Base-by-base conservation (phyloP, 2,888 invertebrate species). In the Ephialtes manifestator region DNA sequence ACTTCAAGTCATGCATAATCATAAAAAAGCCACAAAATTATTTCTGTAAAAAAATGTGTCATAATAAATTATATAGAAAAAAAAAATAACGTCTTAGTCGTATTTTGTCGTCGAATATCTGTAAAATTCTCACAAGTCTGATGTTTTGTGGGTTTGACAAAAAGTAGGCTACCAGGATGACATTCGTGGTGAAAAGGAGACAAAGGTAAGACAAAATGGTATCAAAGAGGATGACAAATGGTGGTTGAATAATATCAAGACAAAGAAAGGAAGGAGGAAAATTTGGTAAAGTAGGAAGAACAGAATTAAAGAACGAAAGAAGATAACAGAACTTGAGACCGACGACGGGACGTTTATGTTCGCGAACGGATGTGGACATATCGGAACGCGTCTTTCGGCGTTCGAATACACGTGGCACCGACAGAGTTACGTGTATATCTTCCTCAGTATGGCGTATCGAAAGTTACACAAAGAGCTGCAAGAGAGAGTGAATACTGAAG, bases 341-440 rank as follows among this genome's bases (percentile, higher is more conserved):
- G 77, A 63, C 68, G 77, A 63, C 53, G 46, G 43, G 55, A 70
- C 68, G 51, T 81, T 81, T 74, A 43, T 43, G 71, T 63, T 75
- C 71, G 70, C 70, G 28, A 81, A 83, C 87, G 89, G 89, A 90
- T 88, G 89, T 89, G 87, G 83, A 87, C 81, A 87, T 86, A 88
- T 88, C 86, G 84, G 68, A 80, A 87, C 76, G 76, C 85, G 39
- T 72, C 65, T 70, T 46, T 71, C 55, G 83, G 67, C 79, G 20
- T 53, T 20, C 48, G 65, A 75, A 70, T 48, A 80, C 70, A 79
- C 74, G 53, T 72, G 70, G 68, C 87, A 74, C 82, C 79, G 39
- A 35, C 63, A 43, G 53, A 51, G 28, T 83, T 77, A 83, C 63
- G 76, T 24, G 13, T 68, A 53, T 65, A 78, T 81, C 70, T 60